Evolutionary conservation across 2,888 invertebrate genomes (phyloP), one percentile per base, ranked within the genome.

Genomic region (Neoitamus cyanurus): DNA sequence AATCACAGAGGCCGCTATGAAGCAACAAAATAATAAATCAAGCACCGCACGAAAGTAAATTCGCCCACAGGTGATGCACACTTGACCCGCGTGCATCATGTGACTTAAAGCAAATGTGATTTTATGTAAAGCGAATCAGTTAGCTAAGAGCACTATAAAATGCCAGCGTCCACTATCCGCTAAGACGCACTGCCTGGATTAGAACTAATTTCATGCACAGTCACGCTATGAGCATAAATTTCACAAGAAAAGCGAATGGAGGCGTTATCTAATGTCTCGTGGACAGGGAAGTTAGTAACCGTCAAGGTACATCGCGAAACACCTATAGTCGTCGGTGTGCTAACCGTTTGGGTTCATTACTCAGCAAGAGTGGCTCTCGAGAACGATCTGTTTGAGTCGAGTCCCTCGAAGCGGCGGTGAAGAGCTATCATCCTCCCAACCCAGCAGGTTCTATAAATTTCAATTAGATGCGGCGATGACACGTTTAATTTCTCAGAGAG

Each of bases 161-260:
- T 25, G 28, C 46, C 46, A 20, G 77, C 13, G 48, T 28, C 46
- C 28, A 77, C 30, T 25, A 70, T 73, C 20, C 20, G 36, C 73
- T 36, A 25, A 58, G 68, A 58, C 80, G 77, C 80, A 42, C 20
- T 80, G 42, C 34, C 36, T 48, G 80, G 80, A 80, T 80, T 58
- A 68, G 31, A 80, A 58, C 80, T 80, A 80, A 80, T 80, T 80
- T 80, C 80, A 80, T 80, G 80, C 80, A 80, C 58, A 80, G 80
- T 80, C 80, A 80, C 80, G 80, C 80, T 80, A 80, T 68, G 58
- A 80, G 68, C 80, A 80, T 80, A 80, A 80, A 80, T 80, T 80
- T 48, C 3, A 31, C 31, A 42, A 46, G 77, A 80, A 34, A 80
- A 48, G 58, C 58, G 70, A 80, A 80, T 80, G 80, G 80, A 80